Evolutionary conservation across 2,888 invertebrate genomes (phyloP), one percentile per base, ranked within the genome.

Genomic region (Apotomis capreana): DNA sequence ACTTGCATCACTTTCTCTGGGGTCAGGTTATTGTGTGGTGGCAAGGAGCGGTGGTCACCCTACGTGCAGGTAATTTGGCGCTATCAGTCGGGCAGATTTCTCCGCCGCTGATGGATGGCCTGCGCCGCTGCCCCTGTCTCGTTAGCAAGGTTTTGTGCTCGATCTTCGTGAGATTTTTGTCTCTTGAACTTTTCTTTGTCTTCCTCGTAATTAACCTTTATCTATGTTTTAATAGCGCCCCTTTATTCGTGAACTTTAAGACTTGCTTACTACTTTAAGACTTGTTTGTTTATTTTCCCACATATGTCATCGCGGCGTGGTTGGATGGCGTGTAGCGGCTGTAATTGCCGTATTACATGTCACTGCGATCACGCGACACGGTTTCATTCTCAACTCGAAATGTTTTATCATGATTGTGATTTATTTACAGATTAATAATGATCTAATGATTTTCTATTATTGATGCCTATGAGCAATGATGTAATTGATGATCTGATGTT

Each of bases 1-100:
- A 88, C 86, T 87, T 84, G 84, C 79, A 80, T 79, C 80, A 86
- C 90, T 91, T 92, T 92, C 91, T 84, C 90, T 77, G 74, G 79
- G 81, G 87, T 73, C 74, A 71, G 69, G 68, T 67, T 70, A 69
- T 73, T 70, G 69, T 70, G 52, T 60, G 68, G 61, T 26, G 69
- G 69, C 73, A 68, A 62, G 67, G n/a, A 49, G 52, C 36, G 78
- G 81, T 78, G 80, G 80, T 79, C 80, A 81, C 79, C 82, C 79
- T 79, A 75, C 77, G 82, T 83, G 81, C 79, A 79, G 79, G 86
- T 86, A 87, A 87, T 88, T 88, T 86, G 85, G 79, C 80, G 81
- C 80, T 85, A 85, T 87, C 85, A 82, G 78, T 80, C 81, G 76
- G 74, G 81, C 83, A 80, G 82, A 81, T 84, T 86, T 86, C 84